Base-by-base conservation (phyloP, 2,888 invertebrate genomes). In the Villa cingulata region DNA sequence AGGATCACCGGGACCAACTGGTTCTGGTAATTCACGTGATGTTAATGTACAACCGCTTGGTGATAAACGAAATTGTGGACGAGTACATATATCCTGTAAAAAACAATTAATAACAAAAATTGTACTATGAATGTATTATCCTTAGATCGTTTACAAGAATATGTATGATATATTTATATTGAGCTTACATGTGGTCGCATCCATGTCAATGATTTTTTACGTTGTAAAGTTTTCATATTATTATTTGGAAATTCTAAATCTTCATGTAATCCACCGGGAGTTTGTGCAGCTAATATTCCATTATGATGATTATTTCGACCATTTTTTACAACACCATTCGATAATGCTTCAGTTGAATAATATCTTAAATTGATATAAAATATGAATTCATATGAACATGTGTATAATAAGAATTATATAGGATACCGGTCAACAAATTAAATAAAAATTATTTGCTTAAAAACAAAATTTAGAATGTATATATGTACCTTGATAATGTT, bases 1-100 rank as follows among this genome's bases (percentile, higher is more conserved):
- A 47, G 74, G 72, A 58, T 78, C 78, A 12, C 78, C 57, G 1
- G 55, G 55, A 16, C 70, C 55, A 41, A 52, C 49, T 2, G 56
- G 54, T 51, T 57, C 57, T 17, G 57, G 57, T 41, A 57, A 46
- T 51, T 57, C 57, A 45, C 55, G 41, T 14, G 57, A 48, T 45
- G 55, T 54, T 49, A 57, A 50, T 20, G 51, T 46, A 12, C 49
- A 51, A 6, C 56, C 56, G 15, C 49, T 39, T 15, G 54, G 49
- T 29, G 56, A 53, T 23, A 57, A 37, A 16, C 64, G 62, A 58
- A 78, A 81, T 56, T 74, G 70, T 20, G 81, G 81, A 48, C 77
- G 70, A 58, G 75, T 74, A 63, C 78, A 80, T 67, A 80, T 74
- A 70, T 82, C 81, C 79, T 79, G 69, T 18, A 59, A 60, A 49